A percentile compares a stretch with the other conserved stretches of the same genome.
These are phyloP conservation scores for Vulpes vulpes DNA, from an alignment of 2,113 vertebrate species.

Conservation along the genomic window DNA sequence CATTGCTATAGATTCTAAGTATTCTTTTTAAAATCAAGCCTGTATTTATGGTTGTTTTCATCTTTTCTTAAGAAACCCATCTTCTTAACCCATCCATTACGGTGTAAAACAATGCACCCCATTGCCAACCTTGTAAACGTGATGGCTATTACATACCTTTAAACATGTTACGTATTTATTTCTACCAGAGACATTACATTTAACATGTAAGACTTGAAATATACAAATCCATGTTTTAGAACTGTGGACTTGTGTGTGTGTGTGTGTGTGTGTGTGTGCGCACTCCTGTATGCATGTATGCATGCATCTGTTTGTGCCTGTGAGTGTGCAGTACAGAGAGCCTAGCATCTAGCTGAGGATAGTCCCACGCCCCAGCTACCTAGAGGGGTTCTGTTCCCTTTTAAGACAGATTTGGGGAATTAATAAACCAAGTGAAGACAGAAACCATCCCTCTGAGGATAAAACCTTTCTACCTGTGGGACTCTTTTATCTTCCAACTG, in stretches of 20 bases:
- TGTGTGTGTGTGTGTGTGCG: fast-evolving
- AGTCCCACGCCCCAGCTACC: background rate
- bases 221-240: background rate
- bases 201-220: background rate
- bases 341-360: background rate
- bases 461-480: background rate
- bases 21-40: background rate
- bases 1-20: background rate
- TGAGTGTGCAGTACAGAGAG: background rate
- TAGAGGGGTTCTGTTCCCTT: background rate
- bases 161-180: background rate
- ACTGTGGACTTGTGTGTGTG: background rate
- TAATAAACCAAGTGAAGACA: background rate
- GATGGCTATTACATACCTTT: background rate
- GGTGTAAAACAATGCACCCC: background rate
- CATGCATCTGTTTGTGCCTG: background rate
- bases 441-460: background rate
- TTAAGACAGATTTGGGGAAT: background rate
- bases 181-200: background rate
- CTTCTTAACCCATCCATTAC: background rate
- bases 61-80: background rate
- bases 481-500: background rate
- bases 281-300: no score
- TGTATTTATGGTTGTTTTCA: background rate
- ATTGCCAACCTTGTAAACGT: background rate